Base-by-base conservation (phyloP, 2,797 vertebrate genomes). In the Liparis tanakae region DNA sequence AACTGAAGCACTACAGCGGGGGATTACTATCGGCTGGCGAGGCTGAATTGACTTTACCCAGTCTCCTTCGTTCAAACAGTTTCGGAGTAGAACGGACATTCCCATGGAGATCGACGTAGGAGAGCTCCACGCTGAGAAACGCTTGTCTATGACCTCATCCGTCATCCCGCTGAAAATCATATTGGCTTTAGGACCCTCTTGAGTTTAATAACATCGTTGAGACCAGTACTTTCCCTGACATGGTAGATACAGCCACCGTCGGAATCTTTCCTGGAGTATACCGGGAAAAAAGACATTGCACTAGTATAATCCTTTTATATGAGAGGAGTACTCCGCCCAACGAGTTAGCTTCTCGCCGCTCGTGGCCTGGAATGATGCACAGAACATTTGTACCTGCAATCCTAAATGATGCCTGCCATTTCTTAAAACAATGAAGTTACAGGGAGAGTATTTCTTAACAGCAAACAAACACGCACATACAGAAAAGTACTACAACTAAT, bases 281-380 rank as follows among this genome's bases (percentile, higher is more conserved):
- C 41, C 41, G n/a, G 5, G 46, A 54, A 50, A 50, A 66, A 39
- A 15, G 6, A 15, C 63, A 48, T 30, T 69, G n/a, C 36, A 39
- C 22, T 68, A 8, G 17, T 44, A 44, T 43, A 25, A 25, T 66
- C 54, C 48, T 72, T 36, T 58, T 25, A 18, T 43, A 39, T 61
- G 33, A 48, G 22, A 55, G 25, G 0, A 12, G 6, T 58, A 1
- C 1, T n/a, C n/a, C n/a, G n/a, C n/a, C n/a, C n/a, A n/a, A n/a
- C n/a, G n/a, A n/a, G 51, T 55, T 37, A 59, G 53, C 37, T 34
- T 1, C 30, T 56, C 14, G 7, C 33, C 10, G 62, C 2, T 25
- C 3, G 57, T 7, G 25, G 62, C 18, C 20, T 62, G 67, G 41
- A 58, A 37, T 33, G 34, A 55, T 59, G 12, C 7, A 10, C 50